These are phyloP conservation scores for Iselma pallidipennis DNA, from an alignment of 2,888 invertebrate species.

Conservation along the genomic window DNA sequence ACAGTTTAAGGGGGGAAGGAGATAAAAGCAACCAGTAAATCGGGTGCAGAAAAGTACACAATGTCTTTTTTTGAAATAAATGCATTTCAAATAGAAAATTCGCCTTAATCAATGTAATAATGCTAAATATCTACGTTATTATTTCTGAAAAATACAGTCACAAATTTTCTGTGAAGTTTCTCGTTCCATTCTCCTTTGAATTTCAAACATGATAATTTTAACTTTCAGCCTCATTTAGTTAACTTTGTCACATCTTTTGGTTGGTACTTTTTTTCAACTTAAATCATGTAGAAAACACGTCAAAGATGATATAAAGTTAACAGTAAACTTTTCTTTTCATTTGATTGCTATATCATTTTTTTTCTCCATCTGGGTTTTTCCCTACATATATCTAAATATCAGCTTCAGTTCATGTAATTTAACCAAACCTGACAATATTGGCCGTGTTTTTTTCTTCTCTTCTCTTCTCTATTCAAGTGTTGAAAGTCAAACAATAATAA, in stretches of 20 bases:
- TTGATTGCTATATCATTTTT: neutral
- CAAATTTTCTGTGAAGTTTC: too few species aligned
- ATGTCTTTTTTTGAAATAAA: too few species aligned
- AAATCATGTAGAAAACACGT: neutral
- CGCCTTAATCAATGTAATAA: too few species aligned
- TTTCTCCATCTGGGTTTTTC: neutral
- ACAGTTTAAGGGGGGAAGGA: too few species aligned
- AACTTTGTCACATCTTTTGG: neutral
- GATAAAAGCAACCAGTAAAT: too few species aligned
- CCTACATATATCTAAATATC: neutral
- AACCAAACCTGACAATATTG: neutral
- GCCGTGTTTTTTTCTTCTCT: neutral
- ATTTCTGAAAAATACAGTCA: too few species aligned
- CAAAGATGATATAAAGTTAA: neutral
- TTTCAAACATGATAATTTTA: too few species aligned
- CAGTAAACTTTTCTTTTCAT: neutral
- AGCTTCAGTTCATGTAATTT: neutral
- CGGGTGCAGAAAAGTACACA: too few species aligned
- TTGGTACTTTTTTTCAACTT: neutral
- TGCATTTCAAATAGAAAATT: too few species aligned
- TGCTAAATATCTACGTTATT: too few species aligned
- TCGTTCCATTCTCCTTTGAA: neutral
- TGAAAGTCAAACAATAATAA: conserved; percentile 24
- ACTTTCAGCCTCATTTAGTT: neutral
- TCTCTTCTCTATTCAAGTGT: conserved; percentile 2